Conservation (phyloP, 2,113 vertebrate species). For the Smithornis capensis region DNA sequence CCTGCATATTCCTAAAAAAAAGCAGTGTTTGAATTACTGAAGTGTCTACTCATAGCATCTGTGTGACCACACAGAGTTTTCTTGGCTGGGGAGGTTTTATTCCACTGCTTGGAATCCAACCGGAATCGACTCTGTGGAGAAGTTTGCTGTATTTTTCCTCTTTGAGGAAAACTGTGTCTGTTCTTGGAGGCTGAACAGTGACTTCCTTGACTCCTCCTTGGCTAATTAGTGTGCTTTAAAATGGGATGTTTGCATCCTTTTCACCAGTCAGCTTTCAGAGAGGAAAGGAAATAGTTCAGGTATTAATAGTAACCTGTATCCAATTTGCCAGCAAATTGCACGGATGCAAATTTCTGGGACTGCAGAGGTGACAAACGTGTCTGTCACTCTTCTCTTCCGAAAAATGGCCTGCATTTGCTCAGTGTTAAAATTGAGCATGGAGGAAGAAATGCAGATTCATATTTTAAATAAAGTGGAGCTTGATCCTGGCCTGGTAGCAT, state of each 20-base stretch:
- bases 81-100: neutral
- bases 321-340: neutral
- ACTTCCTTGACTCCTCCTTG: neutral
- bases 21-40: rapidly evolving
- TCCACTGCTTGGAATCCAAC: neutral
- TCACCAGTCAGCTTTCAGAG: neutral
- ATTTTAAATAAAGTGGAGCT: neutral
- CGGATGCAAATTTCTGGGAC: neutral
- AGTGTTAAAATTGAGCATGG: rapidly evolving
- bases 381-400: neutral
- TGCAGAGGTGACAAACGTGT: neutral
- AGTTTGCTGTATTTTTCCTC: neutral
- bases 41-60: neutral
- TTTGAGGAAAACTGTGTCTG: neutral
- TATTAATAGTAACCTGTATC: slow-evolving; percentile 58
- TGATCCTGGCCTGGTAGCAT: neutral
- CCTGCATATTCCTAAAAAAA: neutral
- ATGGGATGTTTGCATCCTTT: neutral
- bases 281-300: slow-evolving; percentile 27
- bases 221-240: slow-evolving; percentile 12
- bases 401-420: neutral
- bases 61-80: neutral
- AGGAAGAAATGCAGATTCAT: neutral
- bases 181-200: neutral
- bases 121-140: neutral